Evolutionary conservation across 2,797 vertebrate genomes (phyloP).

Genomic region (Chiloscyllium punctatum): DNA sequence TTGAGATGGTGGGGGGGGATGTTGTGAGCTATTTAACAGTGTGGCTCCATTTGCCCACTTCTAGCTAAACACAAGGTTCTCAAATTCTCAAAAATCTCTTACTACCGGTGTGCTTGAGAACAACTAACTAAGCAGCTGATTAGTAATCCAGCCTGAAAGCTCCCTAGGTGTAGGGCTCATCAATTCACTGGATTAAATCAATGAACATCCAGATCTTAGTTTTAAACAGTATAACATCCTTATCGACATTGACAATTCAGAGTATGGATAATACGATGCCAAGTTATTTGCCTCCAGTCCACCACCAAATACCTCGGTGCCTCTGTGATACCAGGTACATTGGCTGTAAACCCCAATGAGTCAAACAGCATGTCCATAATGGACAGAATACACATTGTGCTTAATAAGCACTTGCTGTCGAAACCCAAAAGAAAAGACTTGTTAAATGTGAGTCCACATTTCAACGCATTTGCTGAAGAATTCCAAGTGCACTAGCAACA

Average conservation of each 20-base stretch:
- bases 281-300: not conserved
- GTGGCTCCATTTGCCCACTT: not conserved
- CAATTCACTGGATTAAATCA: not conserved
- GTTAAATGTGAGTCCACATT: no score
- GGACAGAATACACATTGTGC: no score
- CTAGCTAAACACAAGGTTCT: not conserved
- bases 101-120: not conserved
- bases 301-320: not conserved
- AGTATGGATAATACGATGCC: not conserved
- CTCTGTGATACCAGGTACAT: no score
- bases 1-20: not conserved
- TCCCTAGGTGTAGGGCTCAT: not conserved
- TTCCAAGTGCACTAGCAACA: no score
- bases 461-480: no score
- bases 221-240: not conserved
- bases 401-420: no score
- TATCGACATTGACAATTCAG: no score
- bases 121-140: not conserved
- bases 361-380: no score
- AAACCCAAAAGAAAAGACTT: no score
- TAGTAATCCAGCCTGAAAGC: not conserved
- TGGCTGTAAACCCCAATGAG: no score
- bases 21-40: not conserved
- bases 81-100: not conserved
- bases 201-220: not conserved